Base-by-base conservation (phyloP, 2,113 vertebrate genomes). In the Halcyon malimbica region DNA sequence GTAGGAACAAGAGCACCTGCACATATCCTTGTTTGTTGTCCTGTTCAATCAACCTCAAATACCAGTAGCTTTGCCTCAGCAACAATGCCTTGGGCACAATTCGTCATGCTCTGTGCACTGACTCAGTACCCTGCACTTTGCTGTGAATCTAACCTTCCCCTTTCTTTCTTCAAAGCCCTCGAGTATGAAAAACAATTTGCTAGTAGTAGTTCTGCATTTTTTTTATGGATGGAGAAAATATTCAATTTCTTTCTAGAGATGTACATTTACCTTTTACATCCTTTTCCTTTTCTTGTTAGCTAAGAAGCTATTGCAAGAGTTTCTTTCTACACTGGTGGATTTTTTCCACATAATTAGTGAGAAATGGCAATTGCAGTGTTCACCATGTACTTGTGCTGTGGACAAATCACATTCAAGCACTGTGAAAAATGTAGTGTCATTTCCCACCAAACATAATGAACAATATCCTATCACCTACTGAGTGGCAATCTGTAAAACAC, bases 291-390 rank as follows among this genome's bases (percentile, higher is more conserved):
- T 97, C 82, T 88, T 94, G 48, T 93, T 94, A 89, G 51, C 56
- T 54, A 78, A 90, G 77, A 96, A 92, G 84, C 54, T 82, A 69
- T 82, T 92, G 62, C 31, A 67, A 59, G 37, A 6, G 7, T 35
- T 90, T 76, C 11, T 87, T 82, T 87, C 59, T 31, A 57, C 37
- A 41, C 70, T 0, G 0, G 48, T 91, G 82, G 28, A 62, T 94
- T 91, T 96, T 96, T 97, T 81, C 73, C 83, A 81, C 23, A 14
- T 89, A 83, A 86, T 90, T 90, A 90, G 64, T 42, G 44, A 92
- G 83, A 94, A 93, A 86, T 87, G 41, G 51, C 70, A 90, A 29
- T 63, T 88, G 46, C 31, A 65, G 17, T 37, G 60, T 74, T 86
- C 85, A 57, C 79, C 9, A 25, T 57, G 64, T 91, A 80, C 83